Conservation (phyloP, 2,113 vertebrate species). For the Siniperca chuatsi region DNA sequence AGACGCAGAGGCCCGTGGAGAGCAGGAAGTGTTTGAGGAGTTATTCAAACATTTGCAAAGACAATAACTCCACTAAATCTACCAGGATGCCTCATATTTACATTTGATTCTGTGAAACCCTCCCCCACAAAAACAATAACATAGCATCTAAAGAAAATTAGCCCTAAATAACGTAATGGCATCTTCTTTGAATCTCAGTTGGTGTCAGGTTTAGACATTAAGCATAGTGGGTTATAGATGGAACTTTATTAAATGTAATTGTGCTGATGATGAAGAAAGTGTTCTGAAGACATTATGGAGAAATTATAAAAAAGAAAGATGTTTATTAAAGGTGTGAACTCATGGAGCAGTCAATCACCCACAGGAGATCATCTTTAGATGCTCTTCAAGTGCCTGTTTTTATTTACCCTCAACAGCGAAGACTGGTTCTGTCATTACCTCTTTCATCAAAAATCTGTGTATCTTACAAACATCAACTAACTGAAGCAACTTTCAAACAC, state of each 20-base stretch:
- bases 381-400: slow-evolving; percentile 24
- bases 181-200: slow-evolving; percentile 63
- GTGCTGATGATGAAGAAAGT: slow-evolving; percentile 57
- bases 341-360: slow-evolving; percentile 21
- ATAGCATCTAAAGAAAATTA: slow-evolving; percentile 48
- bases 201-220: slow-evolving; percentile 64
- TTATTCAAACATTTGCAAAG: slow-evolving; percentile 98
- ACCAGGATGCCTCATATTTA: slow-evolving; percentile 87
- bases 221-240: slow-evolving; percentile 58
- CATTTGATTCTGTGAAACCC: slow-evolving; percentile 66
- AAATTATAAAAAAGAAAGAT: slow-evolving; percentile 44
- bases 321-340: slow-evolving; percentile 50
- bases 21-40: slow-evolving; percentile 93
- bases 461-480: not conserved
- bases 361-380: slow-evolving; percentile 14
- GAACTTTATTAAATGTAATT: slow-evolving; percentile 72
- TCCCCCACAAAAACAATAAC: slow-evolving; percentile 64
- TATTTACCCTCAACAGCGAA: slow-evolving; percentile 22
- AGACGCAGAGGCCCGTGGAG: slow-evolving; percentile 92
- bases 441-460: slow-evolving; percentile 2
- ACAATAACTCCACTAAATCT: slow-evolving; percentile 98
- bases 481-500: not conserved
- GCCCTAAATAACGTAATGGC: slow-evolving; percentile 55
- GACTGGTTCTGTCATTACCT: not conserved
- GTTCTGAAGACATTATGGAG: slow-evolving; percentile 35